Conservation (phyloP, 2,113 vertebrate genomes). For the Oncorhynchus clarkii region DNA sequence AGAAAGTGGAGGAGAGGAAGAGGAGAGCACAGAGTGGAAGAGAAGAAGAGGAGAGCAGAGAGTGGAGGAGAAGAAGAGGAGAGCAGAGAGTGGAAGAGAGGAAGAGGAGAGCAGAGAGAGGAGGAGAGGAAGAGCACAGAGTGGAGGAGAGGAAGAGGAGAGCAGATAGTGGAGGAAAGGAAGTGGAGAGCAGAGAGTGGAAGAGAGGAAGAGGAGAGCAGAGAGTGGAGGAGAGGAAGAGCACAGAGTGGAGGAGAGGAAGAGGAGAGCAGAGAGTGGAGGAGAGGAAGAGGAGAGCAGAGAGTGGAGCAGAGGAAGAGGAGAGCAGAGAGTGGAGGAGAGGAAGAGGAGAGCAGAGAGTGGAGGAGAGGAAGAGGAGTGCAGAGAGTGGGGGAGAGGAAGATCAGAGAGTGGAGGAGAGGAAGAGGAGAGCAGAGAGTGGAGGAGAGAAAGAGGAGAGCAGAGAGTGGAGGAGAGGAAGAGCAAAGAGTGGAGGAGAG, state of each 20-base stretch:
- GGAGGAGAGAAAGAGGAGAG: neutral
- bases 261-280: neutral
- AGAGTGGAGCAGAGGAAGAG: neutral
- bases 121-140: neutral
- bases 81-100: neutral
- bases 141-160: neutral
- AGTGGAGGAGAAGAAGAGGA: neutral
- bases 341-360: neutral
- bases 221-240: neutral
- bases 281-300: slow-evolving; percentile 41
- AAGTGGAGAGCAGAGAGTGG: neutral
- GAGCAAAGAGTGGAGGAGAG: neutral
- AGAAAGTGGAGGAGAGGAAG: neutral
- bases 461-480: neutral
- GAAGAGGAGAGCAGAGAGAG: neutral
- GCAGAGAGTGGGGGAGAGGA: neutral
- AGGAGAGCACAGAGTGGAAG: neutral
- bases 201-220: neutral
- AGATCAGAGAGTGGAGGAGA: slow-evolving; percentile 40
- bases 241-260: neutral
- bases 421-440: neutral
- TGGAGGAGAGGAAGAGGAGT: neutral
- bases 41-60: neutral
- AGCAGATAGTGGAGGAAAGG: neutral
- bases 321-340: neutral